Evolutionary conservation across 2,888 invertebrate species (phyloP).

Genomic region (Cabera pusaria): DNA sequence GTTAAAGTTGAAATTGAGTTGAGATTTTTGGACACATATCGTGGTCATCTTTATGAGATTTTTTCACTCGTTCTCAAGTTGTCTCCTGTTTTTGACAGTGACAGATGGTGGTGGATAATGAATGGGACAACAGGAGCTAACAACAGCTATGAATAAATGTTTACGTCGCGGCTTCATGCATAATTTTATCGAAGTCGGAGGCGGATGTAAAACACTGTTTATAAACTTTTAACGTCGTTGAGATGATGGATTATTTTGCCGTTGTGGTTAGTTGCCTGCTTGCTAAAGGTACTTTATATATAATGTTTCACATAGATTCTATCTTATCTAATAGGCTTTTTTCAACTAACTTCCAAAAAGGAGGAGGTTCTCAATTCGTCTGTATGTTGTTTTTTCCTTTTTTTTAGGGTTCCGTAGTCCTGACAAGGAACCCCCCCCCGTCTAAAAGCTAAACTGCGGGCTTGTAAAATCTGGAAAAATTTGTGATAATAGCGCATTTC

Average conservation of each 20-base stretch:
- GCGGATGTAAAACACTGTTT: constrained; percentile 7
- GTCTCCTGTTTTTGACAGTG: constrained; percentile 41
- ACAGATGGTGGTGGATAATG: constrained; percentile 45
- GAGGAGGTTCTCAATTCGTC: too few species aligned
- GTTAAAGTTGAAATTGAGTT: constrained; percentile 7
- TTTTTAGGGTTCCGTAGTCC: too few species aligned
- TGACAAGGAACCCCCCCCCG: too few species aligned
- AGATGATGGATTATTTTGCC: not conserved
- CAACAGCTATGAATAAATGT: constrained; percentile 53
- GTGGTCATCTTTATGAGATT: constrained; percentile 9
- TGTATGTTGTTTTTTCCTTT: too few species aligned
- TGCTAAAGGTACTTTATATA: too few species aligned
- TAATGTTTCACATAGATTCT: too few species aligned
- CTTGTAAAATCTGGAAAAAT: too few species aligned
- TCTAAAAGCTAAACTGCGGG: too few species aligned
- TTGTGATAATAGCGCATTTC: too few species aligned
- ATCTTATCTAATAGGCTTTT: too few species aligned
- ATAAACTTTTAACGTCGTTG: constrained; percentile 10
- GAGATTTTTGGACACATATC: constrained; percentile 6
- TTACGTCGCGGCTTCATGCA: constrained; percentile 45
- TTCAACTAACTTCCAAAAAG: too few species aligned
- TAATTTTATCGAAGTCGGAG: constrained; percentile 42
- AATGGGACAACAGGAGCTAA: constrained; percentile 42
- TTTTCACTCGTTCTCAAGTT: constrained; percentile 31
- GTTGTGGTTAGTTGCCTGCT: too few species aligned